Percentiles rank a stretch among this genome's conserved stretches.
Conservation (phyloP, 2,113 vertebrate genomes). For the Malurus elegans region DNA sequence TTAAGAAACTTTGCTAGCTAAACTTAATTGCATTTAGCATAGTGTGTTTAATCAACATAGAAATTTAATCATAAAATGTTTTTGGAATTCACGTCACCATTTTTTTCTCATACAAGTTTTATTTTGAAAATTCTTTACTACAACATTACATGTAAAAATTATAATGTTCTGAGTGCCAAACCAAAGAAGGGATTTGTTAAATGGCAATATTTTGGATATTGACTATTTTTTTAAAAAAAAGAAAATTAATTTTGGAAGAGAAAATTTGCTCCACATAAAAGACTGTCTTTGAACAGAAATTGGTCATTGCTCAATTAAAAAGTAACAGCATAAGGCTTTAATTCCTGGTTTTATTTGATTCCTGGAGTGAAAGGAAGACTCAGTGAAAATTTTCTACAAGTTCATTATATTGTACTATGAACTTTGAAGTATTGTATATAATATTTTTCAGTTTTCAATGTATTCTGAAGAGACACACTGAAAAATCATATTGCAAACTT, state of each 20-base stretch:
- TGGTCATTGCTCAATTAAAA: not conserved
- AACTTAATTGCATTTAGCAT: not conserved
- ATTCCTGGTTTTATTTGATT: not conserved
- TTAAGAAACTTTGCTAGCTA: not conserved
- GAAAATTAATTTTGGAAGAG: not conserved
- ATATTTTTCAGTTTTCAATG: not conserved
- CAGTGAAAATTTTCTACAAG: not conserved
- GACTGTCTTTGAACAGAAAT: not conserved
- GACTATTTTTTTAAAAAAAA: rapidly evolving
- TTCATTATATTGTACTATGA: not conserved
- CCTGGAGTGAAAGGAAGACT: not conserved
- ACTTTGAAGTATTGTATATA: not conserved
- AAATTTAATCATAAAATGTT: not conserved
- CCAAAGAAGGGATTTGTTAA: not conserved
- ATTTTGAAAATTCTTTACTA: not conserved
- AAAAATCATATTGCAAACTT: not conserved
- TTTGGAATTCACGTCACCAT: rapidly evolving
- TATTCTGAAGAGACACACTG: not conserved
- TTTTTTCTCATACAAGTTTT: not conserved
- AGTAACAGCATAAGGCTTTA: not conserved
- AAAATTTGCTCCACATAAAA: not conserved
- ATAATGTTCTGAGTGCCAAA: not conserved
- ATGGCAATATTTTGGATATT: not conserved
- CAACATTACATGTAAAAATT: not conserved
- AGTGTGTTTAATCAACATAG: not conserved